These are phyloP conservation scores for Manacus vitellinus DNA, from an alignment of 2,113 vertebrate species.

Conservation along the genomic window DNA sequence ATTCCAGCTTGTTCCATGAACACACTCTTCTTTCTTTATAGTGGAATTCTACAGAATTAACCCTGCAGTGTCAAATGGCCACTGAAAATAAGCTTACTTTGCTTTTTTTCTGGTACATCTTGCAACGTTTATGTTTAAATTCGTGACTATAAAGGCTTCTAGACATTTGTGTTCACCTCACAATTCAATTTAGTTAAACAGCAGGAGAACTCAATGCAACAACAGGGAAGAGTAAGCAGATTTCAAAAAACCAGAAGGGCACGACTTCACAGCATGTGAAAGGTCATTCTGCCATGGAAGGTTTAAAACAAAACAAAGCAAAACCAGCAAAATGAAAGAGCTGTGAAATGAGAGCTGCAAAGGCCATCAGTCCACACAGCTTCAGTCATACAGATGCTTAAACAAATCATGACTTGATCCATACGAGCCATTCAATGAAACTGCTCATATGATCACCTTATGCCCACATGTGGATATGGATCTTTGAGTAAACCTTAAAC, in stretches of 20 bases:
- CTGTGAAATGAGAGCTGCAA: background rate
- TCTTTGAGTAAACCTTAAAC: background rate
- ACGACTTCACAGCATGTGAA: constrained; percentile 14
- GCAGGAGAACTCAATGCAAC: background rate
- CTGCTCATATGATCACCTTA: background rate
- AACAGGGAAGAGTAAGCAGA: constrained; percentile 27
- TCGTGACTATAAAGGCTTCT: background rate
- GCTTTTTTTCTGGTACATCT: background rate
- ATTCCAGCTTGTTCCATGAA: background rate
- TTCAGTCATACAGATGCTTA: background rate
- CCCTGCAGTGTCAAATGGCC: background rate
- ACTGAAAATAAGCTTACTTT: background rate
- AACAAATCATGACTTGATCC: background rate
- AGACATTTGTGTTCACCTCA: constrained; percentile 19
- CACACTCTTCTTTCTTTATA: background rate
- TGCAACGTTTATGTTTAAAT: background rate
- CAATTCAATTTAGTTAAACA: constrained; percentile 22
- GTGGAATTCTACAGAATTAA: background rate
- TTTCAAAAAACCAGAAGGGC: constrained; percentile 1
- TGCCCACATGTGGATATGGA: background rate
- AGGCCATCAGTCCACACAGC: background rate
- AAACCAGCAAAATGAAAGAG: background rate
- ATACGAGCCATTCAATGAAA: background rate
- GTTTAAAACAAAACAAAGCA: constrained; percentile 15
- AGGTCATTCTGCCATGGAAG: constrained; percentile 36